Percentiles rank a stretch among this genome's conserved stretches.
phyloP scores from a whole-genome alignment of 2,113 vertebrate genomes.

The Microcebus tavaratra region DNA sequence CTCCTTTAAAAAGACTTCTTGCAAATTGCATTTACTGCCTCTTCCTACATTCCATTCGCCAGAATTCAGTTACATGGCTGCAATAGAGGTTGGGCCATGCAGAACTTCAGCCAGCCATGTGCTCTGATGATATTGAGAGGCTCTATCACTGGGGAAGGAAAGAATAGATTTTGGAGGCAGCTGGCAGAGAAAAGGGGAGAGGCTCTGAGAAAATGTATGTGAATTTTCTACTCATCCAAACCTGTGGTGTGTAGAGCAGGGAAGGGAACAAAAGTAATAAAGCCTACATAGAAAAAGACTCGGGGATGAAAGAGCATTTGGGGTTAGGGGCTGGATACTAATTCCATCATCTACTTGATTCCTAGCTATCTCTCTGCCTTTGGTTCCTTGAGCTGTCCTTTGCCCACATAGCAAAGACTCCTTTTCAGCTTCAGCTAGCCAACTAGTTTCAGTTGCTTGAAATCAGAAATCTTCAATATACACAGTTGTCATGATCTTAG shows the following conservation, averaged over 20 bases:
- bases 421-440: neutral
- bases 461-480: neutral
- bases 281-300: neutral
- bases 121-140: neutral
- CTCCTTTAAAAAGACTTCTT: neutral
- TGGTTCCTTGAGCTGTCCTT: neutral
- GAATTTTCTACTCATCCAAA: fast-evolving
- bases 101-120: too few species aligned
- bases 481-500: neutral
- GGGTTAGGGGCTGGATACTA: neutral
- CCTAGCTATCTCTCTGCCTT: neutral
- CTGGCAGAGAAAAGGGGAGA: neutral
- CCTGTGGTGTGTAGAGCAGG: neutral
- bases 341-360: neutral
- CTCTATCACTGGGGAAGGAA: neutral
- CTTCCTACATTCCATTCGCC: neutral
- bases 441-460: neutral
- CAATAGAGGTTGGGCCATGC: neutral
- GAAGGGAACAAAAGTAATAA: neutral
- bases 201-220: neutral
- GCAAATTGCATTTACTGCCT: neutral
- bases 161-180: neutral
- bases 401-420: neutral
- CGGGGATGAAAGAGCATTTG: neutral
- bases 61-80: too few species aligned